These are phyloP conservation scores for Amiota mariae DNA, from an alignment of 2,888 invertebrate species.

Conservation along the genomic window DNA sequence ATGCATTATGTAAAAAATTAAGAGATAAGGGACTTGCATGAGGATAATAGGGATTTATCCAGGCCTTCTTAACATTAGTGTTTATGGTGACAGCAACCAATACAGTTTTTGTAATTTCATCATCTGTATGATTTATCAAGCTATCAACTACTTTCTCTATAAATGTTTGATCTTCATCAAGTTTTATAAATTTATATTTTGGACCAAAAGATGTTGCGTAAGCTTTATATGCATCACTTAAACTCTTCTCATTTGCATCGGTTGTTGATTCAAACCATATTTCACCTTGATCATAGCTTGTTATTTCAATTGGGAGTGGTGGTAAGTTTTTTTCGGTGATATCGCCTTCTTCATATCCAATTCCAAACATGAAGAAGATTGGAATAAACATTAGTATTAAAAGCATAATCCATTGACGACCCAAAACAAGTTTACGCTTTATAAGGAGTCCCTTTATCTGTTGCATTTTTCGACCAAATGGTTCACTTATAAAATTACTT, in stretches of 20 bases:
- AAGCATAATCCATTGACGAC: neutral
- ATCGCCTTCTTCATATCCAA: neutral
- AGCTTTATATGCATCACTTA: constrained; percentile 25
- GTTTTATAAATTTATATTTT: neutral
- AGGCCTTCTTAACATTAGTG: constrained; percentile 25
- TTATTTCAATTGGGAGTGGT: neutral
- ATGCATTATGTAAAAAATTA: constrained; percentile 44
- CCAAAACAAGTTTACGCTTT: neutral
- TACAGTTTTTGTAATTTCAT: neutral
- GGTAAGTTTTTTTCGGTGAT: neutral
- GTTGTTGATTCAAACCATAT: neutral
- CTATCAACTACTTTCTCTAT: constrained; percentile 14
- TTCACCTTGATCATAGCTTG: neutral
- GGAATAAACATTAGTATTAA: neutral
- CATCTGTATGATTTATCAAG: neutral
- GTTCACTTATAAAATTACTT: neutral
- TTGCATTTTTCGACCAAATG: neutral
- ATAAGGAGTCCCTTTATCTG: neutral
- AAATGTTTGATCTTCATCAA: neutral
- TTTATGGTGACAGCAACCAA: constrained; percentile 41
- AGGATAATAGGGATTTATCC: constrained; percentile 45
- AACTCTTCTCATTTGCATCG: neutral
- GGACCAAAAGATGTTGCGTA: constrained; percentile 27
- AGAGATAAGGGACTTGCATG: constrained; percentile 40
- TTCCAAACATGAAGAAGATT: neutral